These are phyloP conservation scores for Sturnira hondurensis DNA, from an alignment of 2,113 vertebrate species.

Conservation along the genomic window DNA sequence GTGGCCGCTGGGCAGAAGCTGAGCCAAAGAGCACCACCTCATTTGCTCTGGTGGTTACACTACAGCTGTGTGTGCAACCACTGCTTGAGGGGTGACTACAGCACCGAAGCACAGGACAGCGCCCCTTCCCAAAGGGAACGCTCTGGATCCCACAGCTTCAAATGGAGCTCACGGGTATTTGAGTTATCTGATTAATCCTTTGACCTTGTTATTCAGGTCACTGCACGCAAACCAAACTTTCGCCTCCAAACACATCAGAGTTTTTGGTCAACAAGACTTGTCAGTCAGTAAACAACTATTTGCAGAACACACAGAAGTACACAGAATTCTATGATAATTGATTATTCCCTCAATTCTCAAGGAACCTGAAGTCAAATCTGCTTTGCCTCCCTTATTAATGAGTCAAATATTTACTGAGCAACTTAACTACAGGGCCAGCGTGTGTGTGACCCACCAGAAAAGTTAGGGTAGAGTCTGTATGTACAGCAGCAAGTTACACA, in stretches of 20 bases:
- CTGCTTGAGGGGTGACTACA: not conserved
- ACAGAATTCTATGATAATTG: slow-evolving; percentile 55
- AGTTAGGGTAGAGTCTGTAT: not conserved
- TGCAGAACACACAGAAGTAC: slow-evolving; percentile 41
- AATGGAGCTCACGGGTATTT: not conserved
- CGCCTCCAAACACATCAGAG: slow-evolving; percentile 42
- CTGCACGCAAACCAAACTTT: slow-evolving; percentile 38
- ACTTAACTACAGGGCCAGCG: not conserved
- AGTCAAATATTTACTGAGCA: slow-evolving; percentile 69
- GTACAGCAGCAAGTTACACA: not conserved
- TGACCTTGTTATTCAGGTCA: slow-evolving; percentile 52
- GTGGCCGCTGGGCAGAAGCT: not conserved
- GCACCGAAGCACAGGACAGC: not conserved
- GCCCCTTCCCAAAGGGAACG: not conserved
- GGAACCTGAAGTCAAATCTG: slow-evolving; percentile 61
- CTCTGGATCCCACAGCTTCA: not conserved
- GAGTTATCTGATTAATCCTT: slow-evolving; percentile 35
- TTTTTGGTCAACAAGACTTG: slow-evolving; percentile 55
- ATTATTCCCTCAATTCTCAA: slow-evolving; percentile 61
- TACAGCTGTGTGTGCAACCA: not conserved
- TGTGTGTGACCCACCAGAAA: not conserved
- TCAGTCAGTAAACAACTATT: slow-evolving; percentile 56
- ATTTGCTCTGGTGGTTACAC: not conserved
- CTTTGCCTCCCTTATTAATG: slow-evolving; percentile 56
- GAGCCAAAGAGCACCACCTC: not conserved